A percentile compares a stretch with the other conserved stretches of the same genome.
These are phyloP conservation scores for Drosophila recens DNA, from an alignment of 2,888 invertebrate genomes.

Conservation along the genomic window DNA sequence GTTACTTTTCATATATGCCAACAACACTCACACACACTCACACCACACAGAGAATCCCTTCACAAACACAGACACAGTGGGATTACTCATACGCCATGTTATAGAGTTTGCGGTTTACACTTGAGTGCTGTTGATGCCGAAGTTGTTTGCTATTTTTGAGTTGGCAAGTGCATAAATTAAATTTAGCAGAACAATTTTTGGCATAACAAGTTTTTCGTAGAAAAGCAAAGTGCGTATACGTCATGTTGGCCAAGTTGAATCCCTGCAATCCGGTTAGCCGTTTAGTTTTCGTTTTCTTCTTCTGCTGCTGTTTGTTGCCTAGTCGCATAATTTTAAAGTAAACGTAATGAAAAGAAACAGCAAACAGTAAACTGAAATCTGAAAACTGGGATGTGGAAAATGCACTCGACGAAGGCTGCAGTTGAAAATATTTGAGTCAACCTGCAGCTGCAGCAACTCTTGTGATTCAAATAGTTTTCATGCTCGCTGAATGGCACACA, in stretches of 20 bases:
- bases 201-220: constrained; percentile 46
- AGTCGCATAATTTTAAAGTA: constrained; percentile 37
- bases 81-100: constrained; percentile 56
- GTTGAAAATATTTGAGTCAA: constrained; percentile 27
- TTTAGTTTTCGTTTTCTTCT: constrained; percentile 29
- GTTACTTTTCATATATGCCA: constrained; percentile 50
- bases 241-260: constrained; percentile 34
- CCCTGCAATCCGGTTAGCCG: constrained; percentile 30
- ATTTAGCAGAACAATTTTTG: constrained; percentile 55
- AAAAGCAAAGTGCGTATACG: constrained; percentile 38
- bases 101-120: constrained; percentile 43
- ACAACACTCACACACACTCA: constrained; percentile 15
- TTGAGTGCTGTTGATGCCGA: constrained; percentile 36
- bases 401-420: constrained; percentile 28
- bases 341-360: constrained; percentile 49
- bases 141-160: constrained; percentile 45
- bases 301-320: constrained; percentile 11
- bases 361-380: constrained; percentile 15
- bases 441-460: constrained; percentile 36
- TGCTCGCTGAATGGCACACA: constrained; percentile 57
- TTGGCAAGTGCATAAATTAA: constrained; percentile 65
- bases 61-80: constrained; percentile 3
- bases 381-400: constrained; percentile 4
- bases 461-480: constrained; percentile 55
- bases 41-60: constrained; percentile 3